Percentiles rank a stretch among this genome's conserved stretches.
Evolutionary conservation across 2,113 vertebrate genomes (phyloP).

Genomic region (Narcine bancroftii): DNA sequence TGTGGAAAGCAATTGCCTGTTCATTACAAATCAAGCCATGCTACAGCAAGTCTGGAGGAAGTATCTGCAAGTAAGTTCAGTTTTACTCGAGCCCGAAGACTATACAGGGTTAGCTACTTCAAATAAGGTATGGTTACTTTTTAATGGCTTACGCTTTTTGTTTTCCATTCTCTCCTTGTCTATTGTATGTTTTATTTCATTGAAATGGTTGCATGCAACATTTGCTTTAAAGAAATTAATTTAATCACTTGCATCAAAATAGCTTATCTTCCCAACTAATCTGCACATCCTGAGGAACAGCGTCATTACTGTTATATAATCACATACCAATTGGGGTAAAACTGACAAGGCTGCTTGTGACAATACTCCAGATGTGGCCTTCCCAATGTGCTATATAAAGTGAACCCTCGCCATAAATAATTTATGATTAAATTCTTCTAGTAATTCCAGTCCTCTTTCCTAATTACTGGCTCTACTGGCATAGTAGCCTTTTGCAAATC

Average conservation of each 20-base stretch:
- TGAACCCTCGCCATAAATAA: too few species aligned
- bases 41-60: slow-evolving; percentile 87
- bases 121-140: neutral
- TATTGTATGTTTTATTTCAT: neutral
- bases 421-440: too few species aligned
- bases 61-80: slow-evolving; percentile 86
- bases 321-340: neutral
- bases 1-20: slow-evolving; percentile 95
- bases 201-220: neutral
- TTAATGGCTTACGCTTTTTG: neutral
- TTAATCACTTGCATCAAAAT: neutral
- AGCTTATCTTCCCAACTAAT: neutral
- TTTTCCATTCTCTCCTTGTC: neutral
- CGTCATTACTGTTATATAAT: neutral
- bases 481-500: too few species aligned
- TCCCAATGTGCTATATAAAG: too few species aligned
- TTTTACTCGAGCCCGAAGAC: neutral
- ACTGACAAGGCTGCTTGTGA: neutral
- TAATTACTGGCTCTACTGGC: too few species aligned
- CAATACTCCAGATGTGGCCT: too few species aligned
- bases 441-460: too few species aligned
- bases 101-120: too few species aligned
- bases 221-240: neutral
- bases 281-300: neutral
- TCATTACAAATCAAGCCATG: slow-evolving; percentile 95